Evolutionary conservation across 1,140 invertebrate genomes (phyloP), one percentile per base, ranked within the genome.

Genomic region (Drosophila elegans): DNA sequence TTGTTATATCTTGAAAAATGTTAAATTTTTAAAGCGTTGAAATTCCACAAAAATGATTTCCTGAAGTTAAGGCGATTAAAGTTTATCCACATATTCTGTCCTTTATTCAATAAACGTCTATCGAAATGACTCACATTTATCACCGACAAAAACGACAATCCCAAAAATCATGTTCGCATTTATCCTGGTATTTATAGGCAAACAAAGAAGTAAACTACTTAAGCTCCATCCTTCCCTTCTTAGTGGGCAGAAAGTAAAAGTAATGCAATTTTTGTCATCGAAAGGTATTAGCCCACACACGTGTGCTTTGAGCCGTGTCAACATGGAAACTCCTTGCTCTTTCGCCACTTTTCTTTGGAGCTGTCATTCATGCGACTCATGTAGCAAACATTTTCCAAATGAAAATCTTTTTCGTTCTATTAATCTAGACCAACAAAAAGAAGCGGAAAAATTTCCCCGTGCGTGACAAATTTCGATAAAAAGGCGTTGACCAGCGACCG

Each of bases 381-480:
- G 82, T 86, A 79, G 78, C 82, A 78, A 80, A 86, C 82, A 85
- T 86, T 85, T 85, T 81, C 48, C 69, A 80, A 85, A 86, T 78
- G 82, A 86, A 86, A 86, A 86, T 85, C 82, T 85, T 85, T 85
- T 81, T 49, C 55, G 41, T 49, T 51, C 59, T 86, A 85, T 86
- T 85, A 85, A 85, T 86, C 82, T 56, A 63, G 73, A 53, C 59
- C 66, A 78, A 67, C 69, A 61, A 27, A 48, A 48, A 11, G 25
- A 3, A 62, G 11, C 16, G 21, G 44, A 21, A 66, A 67, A 66
- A 68, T 64, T 72, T 44, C 55, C 36, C 48, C 74, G 82, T 86
- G 82, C 82, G 82, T 86, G 82, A 86, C 82, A 86, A 86, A 86
- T 86, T 86, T 86, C 78, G 61, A 86, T 86, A 86, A 86, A 86